phyloP scores from a whole-genome alignment of 2,113 vertebrate genomes.

The Zapus hudsonius region DNA sequence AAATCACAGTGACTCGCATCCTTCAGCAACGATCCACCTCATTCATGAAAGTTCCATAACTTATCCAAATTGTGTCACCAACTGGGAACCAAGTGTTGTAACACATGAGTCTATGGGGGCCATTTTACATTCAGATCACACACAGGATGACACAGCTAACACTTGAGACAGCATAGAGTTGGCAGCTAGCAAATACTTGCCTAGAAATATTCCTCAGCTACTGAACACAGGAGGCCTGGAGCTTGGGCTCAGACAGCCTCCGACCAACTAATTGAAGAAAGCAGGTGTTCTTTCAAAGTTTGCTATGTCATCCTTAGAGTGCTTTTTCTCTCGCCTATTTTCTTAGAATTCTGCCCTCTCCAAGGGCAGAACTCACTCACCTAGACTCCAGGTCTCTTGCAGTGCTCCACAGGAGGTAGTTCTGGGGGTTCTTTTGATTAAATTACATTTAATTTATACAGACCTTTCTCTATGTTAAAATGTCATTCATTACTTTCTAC shows the following conservation, averaged over 20 bases:
- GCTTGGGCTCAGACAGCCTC: not conserved
- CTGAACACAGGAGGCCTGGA: not conserved
- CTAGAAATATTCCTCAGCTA: not conserved
- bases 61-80: no score
- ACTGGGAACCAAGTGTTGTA: no score
- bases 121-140: no score
- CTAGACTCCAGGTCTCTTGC: no score
- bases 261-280: not conserved
- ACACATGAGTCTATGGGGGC: no score
- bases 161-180: not conserved
- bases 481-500: not conserved
- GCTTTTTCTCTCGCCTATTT: not conserved
- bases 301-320: not conserved
- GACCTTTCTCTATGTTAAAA: not conserved
- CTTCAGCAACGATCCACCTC: no score
- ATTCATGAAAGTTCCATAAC: no score
- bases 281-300: not conserved
- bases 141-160: no score
- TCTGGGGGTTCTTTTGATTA: not conserved
- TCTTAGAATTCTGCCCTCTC: no score
- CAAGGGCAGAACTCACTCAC: accelerated
- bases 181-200: not conserved
- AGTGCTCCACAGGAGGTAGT: accelerated
- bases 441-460: not conserved
- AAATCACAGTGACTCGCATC: no score